These are phyloP conservation scores for Palythoa grandiflora DNA, from an alignment of 92 coral and sea anemone genomes.

Conservation along the genomic window DNA sequence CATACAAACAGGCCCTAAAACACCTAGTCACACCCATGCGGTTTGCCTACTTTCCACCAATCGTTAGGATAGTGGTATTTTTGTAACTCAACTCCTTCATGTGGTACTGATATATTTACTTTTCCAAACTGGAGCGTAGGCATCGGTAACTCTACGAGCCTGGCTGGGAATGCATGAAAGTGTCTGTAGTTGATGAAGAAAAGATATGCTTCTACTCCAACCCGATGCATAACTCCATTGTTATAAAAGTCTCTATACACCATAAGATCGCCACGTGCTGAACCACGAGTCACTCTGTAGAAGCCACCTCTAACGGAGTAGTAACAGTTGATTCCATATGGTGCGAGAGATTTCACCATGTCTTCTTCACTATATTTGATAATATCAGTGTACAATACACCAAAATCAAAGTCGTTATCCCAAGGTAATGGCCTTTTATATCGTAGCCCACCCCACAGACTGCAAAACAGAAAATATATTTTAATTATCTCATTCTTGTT, in stretches of 20 bases:
- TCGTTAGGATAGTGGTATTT: slow-evolving; percentile 83
- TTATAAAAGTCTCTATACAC: slow-evolving; percentile 72
- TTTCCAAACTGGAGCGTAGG: slow-evolving; percentile 67
- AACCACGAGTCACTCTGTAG: slow-evolving; percentile 74
- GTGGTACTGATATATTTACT: slow-evolving; percentile 73
- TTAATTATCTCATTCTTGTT: neutral
- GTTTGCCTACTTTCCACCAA: slow-evolving; percentile 80
- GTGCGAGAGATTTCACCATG: slow-evolving; percentile 49
- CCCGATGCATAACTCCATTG: slow-evolving; percentile 77
- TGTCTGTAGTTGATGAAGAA: slow-evolving; percentile 82
- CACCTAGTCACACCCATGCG: slow-evolving; percentile 64
- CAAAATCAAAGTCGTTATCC: slow-evolving; percentile 88
- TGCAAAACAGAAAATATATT: slow-evolving; percentile 20
- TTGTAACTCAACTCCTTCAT: slow-evolving; percentile 76
- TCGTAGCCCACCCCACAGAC: slow-evolving; percentile 86
- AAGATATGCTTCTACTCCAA: slow-evolving; percentile 77
- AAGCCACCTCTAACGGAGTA: slow-evolving; percentile 78
- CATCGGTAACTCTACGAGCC: slow-evolving; percentile 69
- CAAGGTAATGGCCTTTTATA: slow-evolving; percentile 79
- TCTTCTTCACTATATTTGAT: slow-evolving; percentile 58
- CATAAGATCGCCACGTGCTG: slow-evolving; percentile 85
- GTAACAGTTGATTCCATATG: slow-evolving; percentile 62
- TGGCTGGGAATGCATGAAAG: slow-evolving; percentile 80
- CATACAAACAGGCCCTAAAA: too few relatives aligned
- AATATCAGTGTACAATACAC: slow-evolving; percentile 72